phyloP scores from a whole-genome alignment of 2,797 vertebrate genomes.

The Eupleurogrammus muticus region DNA sequence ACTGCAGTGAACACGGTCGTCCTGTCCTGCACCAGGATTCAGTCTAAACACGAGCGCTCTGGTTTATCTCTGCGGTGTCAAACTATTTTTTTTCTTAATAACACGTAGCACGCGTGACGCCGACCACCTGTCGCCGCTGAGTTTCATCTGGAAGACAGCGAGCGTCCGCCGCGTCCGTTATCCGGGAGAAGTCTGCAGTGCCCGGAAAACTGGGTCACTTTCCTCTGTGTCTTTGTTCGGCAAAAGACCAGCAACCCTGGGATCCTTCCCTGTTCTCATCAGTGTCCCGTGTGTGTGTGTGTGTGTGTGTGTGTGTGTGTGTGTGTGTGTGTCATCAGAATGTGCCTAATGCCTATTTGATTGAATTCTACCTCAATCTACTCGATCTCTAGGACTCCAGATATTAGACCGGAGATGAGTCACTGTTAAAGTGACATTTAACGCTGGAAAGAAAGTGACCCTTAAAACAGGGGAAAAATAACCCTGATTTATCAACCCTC shows the following conservation, averaged over 20 bases:
- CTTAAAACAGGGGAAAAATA: background rate
- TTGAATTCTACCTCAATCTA: slow-evolving; percentile 14
- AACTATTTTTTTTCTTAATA: slow-evolving; percentile 51
- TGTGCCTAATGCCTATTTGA: slow-evolving; percentile 26
- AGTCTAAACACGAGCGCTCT: slow-evolving; percentile 64
- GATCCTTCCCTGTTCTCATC: too few relatives aligned
- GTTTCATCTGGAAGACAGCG: slow-evolving; percentile 32
- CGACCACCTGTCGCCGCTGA: slow-evolving; percentile 37
- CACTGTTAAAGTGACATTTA: slow-evolving; percentile 14
- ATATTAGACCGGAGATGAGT: slow-evolving; percentile 21
- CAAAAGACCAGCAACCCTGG: too few relatives aligned
- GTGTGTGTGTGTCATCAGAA: slow-evolving; percentile 30
- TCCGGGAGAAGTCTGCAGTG: slow-evolving; percentile 60
- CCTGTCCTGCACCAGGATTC: slow-evolving; percentile 62
- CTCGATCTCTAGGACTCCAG: background rate
- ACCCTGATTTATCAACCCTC: background rate
- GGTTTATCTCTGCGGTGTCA: slow-evolving; percentile 47
- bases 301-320: slow-evolving; percentile 9
- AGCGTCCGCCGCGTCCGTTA: slow-evolving; percentile 45
- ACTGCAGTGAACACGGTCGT: slow-evolving; percentile 49
- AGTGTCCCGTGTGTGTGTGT: background rate
- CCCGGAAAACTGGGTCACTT: slow-evolving; percentile 68
- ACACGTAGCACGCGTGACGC: slow-evolving; percentile 10
- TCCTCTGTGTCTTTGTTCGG: slow-evolving; percentile 9
- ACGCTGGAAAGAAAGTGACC: background rate